A percentile compares a stretch with the other conserved stretches of the same genome.
phyloP scores from a whole-genome alignment of 2,797 vertebrate species.

The Scyliorhinus canicula region DNA sequence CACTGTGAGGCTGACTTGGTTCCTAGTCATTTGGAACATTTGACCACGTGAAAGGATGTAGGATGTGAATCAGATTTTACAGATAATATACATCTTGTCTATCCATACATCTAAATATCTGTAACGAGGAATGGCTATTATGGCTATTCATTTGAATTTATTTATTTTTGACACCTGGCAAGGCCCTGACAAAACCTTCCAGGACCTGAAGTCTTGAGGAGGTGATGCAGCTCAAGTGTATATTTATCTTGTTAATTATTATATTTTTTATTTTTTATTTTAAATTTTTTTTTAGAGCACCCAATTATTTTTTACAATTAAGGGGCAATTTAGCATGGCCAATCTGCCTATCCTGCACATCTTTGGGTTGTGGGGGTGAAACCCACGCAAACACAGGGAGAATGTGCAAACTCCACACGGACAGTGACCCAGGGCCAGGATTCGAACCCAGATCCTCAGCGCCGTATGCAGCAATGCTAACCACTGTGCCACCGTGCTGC shows the following conservation, averaged over 20 bases:
- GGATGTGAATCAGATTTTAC: slow-evolving; percentile 21
- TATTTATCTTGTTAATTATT: neutral
- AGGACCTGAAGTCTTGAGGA: neutral
- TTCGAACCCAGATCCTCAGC: no score
- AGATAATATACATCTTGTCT: neutral
- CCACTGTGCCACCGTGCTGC: no score
- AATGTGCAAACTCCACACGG: no score
- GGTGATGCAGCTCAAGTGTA: neutral
- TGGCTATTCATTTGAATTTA: neutral
- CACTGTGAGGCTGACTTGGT: neutral
- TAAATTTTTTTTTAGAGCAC: no score
- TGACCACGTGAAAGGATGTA: slow-evolving; percentile 20
- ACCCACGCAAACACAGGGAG: no score
- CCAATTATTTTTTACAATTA: no score
- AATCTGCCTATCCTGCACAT: no score
- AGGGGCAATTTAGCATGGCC: no score
- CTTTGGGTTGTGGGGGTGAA: no score
- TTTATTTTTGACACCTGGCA: neutral
- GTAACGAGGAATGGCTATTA: neutral
- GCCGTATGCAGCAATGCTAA: no score
- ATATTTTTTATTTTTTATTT: no score
- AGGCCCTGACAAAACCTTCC: neutral
- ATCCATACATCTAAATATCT: neutral
- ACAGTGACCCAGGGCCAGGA: no score
- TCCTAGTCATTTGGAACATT: neutral